Evolutionary conservation across 2,888 invertebrate genomes (phyloP), one percentile per base, ranked within the genome.

Genomic region (Deilephila porcellus): DNA sequence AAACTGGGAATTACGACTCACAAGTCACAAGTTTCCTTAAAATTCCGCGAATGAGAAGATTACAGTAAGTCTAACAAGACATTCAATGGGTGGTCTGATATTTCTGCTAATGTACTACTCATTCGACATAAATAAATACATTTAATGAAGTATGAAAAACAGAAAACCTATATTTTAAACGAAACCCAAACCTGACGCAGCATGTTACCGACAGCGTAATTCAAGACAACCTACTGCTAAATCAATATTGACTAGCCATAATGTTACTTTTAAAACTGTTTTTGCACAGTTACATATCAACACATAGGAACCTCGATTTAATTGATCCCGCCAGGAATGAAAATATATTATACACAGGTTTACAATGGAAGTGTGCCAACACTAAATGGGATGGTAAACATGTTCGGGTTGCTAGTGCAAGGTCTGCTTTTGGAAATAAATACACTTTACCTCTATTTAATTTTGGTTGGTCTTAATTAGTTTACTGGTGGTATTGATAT

Each of bases 331-430:
- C 11, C 25, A 37, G 37, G 67, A 73, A 37, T 34, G 67, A 73
- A 73, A 67, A 73, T 59, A 67, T 67, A 67, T 37, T 37, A 25
- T 25, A 1, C 37, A 63, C 20, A 25, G 14, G 52, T 75, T 76
- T 76, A 52, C 59, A 72, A 75, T 77, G 75, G 75, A 76, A 60
- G 70, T 63, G 74, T 73, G 76, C 75, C 76, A 78, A 75, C 77
- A 78, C 74, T 75, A 60, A 71, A 76, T 74, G 71, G 62, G 74
- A 73, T 72, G 52, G 77, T 76, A 79, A 80, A 80, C 80, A 79
- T 78, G 63, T 71, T 72, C 71, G 53, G 60, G 70, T 74, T 75
- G 71, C 75, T 74, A 71, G 75, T 67, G 52, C 45, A 7, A 45
- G 25, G 11, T 67, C 17, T 52, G 52, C 45, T 73, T 71, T 62